phyloP scores from a whole-genome alignment of 2,888 invertebrate species.

The Lasius platythorax region DNA sequence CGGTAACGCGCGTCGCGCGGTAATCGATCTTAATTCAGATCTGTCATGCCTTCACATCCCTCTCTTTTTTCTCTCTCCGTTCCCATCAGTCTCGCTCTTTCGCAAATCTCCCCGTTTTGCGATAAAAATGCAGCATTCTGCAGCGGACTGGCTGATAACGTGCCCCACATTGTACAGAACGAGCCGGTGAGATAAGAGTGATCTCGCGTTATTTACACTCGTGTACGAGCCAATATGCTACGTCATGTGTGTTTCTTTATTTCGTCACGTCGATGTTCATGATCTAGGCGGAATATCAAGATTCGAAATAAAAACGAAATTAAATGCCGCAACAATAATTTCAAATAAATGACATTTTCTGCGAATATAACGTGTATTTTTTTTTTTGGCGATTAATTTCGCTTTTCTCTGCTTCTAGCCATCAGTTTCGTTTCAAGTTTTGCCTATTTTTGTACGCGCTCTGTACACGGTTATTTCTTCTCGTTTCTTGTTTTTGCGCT shows the following conservation, averaged over 20 bases:
- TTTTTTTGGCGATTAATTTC: not conserved
- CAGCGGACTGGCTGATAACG: constrained; percentile 70
- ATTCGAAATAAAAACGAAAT: not conserved
- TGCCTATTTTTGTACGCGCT: not conserved
- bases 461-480: not conserved
- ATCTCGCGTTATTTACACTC: constrained; percentile 67
- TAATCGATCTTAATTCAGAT: constrained; percentile 72
- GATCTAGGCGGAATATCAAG: not conserved
- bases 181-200: constrained; percentile 67
- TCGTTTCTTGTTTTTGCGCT: constrained; percentile 1
- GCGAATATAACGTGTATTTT: not conserved
- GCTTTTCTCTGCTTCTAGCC: not conserved
- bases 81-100: not conserved
- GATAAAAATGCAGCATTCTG: constrained; percentile 73
- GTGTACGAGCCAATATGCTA: constrained; percentile 60
- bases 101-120: constrained; percentile 55
- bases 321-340: not conserved
- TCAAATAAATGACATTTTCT: constrained; percentile 9
- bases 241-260: constrained; percentile 58
- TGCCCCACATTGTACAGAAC: constrained; percentile 70
- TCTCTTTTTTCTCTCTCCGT: not conserved
- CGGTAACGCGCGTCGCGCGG: constrained; percentile 28
- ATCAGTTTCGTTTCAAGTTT: not conserved
- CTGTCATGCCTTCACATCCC: constrained; percentile 37
- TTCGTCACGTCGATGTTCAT: constrained; percentile 21